Percentiles rank a stretch among this genome's conserved stretches.
Conservation (phyloP, 2,797 vertebrate species). For the Hipposideros larvatus region DNA sequence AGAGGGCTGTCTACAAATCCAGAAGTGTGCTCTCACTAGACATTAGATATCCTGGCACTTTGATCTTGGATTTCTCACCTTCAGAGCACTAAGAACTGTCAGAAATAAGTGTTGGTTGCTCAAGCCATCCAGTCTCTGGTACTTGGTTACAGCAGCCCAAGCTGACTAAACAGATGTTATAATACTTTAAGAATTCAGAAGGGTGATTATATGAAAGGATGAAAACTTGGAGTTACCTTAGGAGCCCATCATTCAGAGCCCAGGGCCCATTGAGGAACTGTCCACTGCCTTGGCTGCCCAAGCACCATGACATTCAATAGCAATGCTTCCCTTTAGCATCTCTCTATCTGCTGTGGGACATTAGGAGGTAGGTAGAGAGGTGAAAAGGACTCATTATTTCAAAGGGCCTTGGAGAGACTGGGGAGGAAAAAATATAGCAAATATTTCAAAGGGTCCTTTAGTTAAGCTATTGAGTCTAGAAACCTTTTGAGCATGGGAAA, state of each 20-base stretch:
- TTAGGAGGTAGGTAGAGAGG: neutral
- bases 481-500: neutral
- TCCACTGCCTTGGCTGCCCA: neutral
- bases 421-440: neutral
- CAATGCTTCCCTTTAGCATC: neutral
- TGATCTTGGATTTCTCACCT: neutral
- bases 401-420: constrained; percentile 37
- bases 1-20: neutral
- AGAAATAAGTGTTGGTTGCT: neutral
- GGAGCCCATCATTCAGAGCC: neutral
- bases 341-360: neutral
- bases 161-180: neutral
- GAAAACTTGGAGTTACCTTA: constrained; percentile 25
- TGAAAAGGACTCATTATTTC: constrained; percentile 23
- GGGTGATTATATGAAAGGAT: neutral
- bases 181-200: constrained; percentile 36
- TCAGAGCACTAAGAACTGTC: neutral
- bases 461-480: neutral
- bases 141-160: neutral
- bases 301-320: neutral
- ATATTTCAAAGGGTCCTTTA: constrained; percentile 12
- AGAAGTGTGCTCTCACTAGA: neutral
- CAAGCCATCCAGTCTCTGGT: neutral
- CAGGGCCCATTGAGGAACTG: neutral
- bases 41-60: neutral